Evolutionary conservation across 2,113 vertebrate genomes (phyloP).

Genomic region (Setophaga kirtlandii): DNA sequence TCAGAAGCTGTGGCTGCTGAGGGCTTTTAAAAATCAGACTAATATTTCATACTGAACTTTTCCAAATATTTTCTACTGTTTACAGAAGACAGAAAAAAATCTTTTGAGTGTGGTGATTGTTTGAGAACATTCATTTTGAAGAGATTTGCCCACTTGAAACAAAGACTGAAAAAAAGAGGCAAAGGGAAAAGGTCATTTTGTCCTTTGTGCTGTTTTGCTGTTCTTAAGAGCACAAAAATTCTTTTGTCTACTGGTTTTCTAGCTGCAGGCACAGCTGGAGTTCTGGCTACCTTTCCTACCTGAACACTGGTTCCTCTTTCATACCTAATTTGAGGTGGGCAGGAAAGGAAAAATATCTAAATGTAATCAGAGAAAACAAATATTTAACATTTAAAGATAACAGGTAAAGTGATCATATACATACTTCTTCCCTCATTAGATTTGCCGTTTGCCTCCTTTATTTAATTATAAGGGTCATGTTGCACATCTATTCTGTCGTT

Average conservation of each 20-base stretch:
- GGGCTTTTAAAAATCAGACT: not conserved
- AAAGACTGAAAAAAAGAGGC: not conserved
- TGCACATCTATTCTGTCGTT: not conserved
- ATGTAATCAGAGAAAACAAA: constrained; percentile 16
- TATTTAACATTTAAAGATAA: constrained; percentile 6
- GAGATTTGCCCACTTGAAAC: constrained; percentile 32
- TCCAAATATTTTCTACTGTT: not conserved
- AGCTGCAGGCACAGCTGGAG: constrained; percentile 15
- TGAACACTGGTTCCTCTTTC: not conserved
- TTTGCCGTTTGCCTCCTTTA: constrained; percentile 24
- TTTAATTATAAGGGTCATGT: not conserved
- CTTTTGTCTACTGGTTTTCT: not conserved
- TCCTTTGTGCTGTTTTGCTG: constrained; percentile 1
- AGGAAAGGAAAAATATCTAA: not conserved
- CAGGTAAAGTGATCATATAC: not conserved
- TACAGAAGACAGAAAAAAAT: not conserved
- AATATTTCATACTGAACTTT: not conserved
- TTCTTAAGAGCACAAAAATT: not conserved
- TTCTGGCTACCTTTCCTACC: not conserved
- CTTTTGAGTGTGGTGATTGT: not conserved
- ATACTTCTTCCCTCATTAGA: not conserved
- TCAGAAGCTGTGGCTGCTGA: not conserved
- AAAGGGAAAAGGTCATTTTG: not conserved
- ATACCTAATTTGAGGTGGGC: not conserved
- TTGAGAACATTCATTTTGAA: constrained; percentile 22